Evolutionary conservation across 2,113 vertebrate species (phyloP).

Genomic region (Tinamus guttatus): DNA sequence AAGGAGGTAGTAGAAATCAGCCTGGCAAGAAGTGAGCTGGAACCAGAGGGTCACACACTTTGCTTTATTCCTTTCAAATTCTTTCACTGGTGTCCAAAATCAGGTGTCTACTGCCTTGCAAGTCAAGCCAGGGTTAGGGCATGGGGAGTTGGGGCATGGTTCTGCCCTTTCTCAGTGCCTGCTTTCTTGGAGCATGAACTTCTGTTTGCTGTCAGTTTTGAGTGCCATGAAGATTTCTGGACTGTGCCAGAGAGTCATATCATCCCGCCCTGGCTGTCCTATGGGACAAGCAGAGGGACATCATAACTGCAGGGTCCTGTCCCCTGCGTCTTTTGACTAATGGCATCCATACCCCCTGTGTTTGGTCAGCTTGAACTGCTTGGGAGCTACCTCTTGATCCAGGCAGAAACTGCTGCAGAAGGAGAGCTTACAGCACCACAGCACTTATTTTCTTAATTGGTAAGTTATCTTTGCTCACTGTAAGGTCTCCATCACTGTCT

Average conservation of each 20-base stretch:
- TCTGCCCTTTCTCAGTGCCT: neutral
- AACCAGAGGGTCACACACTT: accelerated
- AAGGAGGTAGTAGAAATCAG: neutral
- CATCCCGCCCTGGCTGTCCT: no score
- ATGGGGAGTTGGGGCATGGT: neutral
- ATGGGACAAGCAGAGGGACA: neutral
- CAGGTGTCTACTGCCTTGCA: neutral
- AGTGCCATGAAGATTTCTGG: neutral
- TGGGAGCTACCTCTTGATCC: neutral
- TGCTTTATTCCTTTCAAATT: neutral
- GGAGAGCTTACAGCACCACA: neutral
- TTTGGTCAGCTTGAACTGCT: neutral
- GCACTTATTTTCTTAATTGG: neutral
- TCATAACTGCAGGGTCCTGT: neutral
- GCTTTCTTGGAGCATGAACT: neutral
- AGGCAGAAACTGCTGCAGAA: neutral
- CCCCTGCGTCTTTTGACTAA: no score
- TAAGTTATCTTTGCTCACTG: neutral
- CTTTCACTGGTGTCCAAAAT: neutral
- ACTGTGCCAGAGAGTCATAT: no score
- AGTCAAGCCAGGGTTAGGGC: neutral
- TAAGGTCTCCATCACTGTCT: neutral
- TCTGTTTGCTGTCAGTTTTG: neutral
- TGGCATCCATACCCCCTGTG: neutral
- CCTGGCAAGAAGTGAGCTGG: neutral